These are phyloP conservation scores for Minunthozetes semirufus DNA, from an alignment of 2,888 invertebrate species.

Conservation along the genomic window DNA sequence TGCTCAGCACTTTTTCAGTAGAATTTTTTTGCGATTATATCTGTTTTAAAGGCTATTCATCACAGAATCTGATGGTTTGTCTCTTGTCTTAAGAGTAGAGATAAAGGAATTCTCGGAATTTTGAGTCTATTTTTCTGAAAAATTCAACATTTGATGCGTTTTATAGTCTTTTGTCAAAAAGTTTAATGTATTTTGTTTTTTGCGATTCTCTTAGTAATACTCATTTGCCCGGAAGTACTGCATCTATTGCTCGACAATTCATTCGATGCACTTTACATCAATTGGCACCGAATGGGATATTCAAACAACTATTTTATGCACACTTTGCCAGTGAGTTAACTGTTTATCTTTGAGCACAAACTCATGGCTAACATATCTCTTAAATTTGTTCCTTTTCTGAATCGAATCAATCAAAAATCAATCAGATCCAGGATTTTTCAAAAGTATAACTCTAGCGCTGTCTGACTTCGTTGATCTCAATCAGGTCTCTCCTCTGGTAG, in stretches of 20 bases:
- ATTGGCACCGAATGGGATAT: conserved; percentile 91
- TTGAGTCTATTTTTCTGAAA: background rate
- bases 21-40: too few relatives aligned
- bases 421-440: conserved; percentile 70
- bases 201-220: conserved; percentile 54
- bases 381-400: conserved; percentile 21
- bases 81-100: background rate
- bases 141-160: background rate
- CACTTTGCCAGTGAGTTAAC: conserved; percentile 64
- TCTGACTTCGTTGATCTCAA: conserved; percentile 93
- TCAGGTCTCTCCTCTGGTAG: conserved; percentile 84
- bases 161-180: background rate
- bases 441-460: conserved; percentile 83
- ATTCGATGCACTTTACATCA: conserved; percentile 92
- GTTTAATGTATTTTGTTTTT: conserved; percentile 9
- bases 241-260: conserved; percentile 94
- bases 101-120: background rate
- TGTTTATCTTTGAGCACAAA: background rate
- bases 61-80: too few relatives aligned
- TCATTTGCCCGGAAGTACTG: conserved; percentile 86
- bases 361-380: background rate
- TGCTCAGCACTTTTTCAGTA: too few relatives aligned
- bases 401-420: conserved; percentile 27
- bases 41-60: too few relatives aligned
- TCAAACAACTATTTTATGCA: conserved; percentile 88